Percentiles rank a stretch among this genome's conserved stretches.
phyloP scores from a whole-genome alignment of 2,888 invertebrate genomes.

The Hymenopus coronatus region DNA sequence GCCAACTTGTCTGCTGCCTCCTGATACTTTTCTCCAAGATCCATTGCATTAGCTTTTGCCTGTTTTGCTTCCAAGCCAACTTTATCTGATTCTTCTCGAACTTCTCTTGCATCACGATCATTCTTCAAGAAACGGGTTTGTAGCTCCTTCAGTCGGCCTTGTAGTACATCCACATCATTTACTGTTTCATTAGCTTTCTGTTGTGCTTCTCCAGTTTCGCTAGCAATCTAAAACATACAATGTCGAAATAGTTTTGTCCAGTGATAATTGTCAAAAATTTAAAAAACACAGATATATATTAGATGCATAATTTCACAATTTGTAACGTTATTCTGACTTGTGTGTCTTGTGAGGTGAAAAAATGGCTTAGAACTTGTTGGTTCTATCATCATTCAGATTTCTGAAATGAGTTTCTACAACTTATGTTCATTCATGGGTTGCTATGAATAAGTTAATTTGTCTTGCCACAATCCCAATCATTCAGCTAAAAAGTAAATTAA shows the following conservation, averaged over 20 bases:
- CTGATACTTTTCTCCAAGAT: constrained; percentile 67
- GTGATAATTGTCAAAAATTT: too few species aligned
- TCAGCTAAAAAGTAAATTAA: too few species aligned
- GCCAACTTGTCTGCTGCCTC: constrained; percentile 69
- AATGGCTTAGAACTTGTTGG: too few species aligned
- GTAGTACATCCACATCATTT: constrained; percentile 69
- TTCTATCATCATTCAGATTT: too few species aligned
- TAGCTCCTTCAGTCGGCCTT: constrained; percentile 68
- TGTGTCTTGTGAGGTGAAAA: too few species aligned
- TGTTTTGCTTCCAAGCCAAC: constrained; percentile 70
- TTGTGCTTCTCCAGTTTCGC: constrained; percentile 76
- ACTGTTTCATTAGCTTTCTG: constrained; percentile 76
- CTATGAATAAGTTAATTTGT: too few species aligned
- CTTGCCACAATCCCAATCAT: too few species aligned
- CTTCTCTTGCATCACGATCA: constrained; percentile 76
- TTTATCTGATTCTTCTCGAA: constrained; percentile 70
- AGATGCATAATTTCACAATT: too few species aligned
- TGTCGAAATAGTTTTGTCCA: background rate
- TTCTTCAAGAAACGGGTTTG: constrained; percentile 80
- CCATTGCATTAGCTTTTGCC: constrained; percentile 63
- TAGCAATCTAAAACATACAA: constrained; percentile 61
- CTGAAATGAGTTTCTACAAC: too few species aligned
- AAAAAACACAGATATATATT: too few species aligned
- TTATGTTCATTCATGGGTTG: too few species aligned
- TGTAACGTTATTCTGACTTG: too few species aligned